Conservation (phyloP, 2,797 vertebrate genomes). For the Sebastes diploproa region DNA sequence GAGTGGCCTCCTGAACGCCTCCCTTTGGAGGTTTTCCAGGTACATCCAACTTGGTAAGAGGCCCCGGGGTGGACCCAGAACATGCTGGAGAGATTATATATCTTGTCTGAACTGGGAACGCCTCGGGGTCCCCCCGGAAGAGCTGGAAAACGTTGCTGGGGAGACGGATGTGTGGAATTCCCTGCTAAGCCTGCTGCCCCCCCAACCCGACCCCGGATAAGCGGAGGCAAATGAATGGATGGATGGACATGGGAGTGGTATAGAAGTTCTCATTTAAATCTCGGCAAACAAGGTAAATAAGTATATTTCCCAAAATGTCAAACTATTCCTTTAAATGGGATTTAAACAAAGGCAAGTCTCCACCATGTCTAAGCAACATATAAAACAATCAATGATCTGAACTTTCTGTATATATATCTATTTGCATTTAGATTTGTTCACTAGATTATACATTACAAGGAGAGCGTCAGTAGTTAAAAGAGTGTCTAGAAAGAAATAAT, state of each 20-base stretch:
- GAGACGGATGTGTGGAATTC: fast-evolving
- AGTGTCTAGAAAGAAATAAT: not conserved
- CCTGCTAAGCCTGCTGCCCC: too few species aligned
- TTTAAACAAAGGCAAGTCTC: not conserved
- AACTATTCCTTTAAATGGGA: not conserved
- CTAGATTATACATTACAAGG: not conserved
- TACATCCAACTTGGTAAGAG: too few species aligned
- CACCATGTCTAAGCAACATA: not conserved
- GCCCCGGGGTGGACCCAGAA: too few species aligned
- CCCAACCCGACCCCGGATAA: too few species aligned
- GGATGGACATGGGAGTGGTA: not conserved
- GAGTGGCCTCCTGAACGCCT: too few species aligned
- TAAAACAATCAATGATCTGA: not conserved
- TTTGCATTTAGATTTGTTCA: slow-evolving; percentile 5
- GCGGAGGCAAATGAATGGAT: too few species aligned
- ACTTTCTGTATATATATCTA: not conserved
- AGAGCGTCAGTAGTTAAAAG: not conserved
- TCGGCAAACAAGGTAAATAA: not conserved
- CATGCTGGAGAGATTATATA: too few species aligned
- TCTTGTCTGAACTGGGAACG: too few species aligned
- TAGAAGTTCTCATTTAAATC: not conserved
- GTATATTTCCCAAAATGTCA: not conserved
- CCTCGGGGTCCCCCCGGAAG: too few species aligned
- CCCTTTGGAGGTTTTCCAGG: too few species aligned
- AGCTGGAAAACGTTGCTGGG: too few species aligned